Evolutionary conservation across 2,888 invertebrate species (phyloP).

Genomic region (Sphaeridia pumilis): DNA sequence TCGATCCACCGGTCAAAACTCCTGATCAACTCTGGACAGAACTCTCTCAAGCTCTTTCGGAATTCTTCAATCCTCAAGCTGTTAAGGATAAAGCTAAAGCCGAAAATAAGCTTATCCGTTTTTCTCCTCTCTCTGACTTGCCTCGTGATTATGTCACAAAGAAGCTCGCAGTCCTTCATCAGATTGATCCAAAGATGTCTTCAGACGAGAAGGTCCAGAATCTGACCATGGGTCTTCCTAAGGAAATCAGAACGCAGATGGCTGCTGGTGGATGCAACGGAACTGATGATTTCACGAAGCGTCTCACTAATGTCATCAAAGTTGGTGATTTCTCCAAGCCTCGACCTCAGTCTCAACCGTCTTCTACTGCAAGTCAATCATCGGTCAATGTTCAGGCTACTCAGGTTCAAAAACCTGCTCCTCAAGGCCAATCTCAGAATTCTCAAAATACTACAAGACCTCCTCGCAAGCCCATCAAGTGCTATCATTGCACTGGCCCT

Average conservation of each 20-base stretch:
- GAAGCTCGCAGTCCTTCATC: background rate
- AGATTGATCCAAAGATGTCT: background rate
- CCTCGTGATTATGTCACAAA: background rate
- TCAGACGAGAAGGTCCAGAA: background rate
- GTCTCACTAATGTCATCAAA: no score
- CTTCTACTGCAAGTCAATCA: no score
- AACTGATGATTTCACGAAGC: background rate
- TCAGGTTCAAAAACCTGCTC: no score
- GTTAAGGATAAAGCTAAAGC: background rate
- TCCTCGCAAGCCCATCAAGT: background rate
- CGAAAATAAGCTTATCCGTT: background rate
- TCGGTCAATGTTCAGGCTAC: no score
- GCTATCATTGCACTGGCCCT: background rate
- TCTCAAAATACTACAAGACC: background rate
- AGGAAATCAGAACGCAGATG: no score
- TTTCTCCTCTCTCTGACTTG: background rate
- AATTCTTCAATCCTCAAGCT: background rate
- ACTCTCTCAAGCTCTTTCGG: background rate
- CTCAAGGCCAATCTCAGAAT: background rate
- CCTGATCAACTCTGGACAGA: background rate
- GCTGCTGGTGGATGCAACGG: no score
- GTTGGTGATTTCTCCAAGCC: no score
- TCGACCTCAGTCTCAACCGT: no score
- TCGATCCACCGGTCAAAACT: background rate
- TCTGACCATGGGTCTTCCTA: background rate